Conservation (phyloP, 2,113 vertebrate genomes). For the Lasiurus cinereus region DNA sequence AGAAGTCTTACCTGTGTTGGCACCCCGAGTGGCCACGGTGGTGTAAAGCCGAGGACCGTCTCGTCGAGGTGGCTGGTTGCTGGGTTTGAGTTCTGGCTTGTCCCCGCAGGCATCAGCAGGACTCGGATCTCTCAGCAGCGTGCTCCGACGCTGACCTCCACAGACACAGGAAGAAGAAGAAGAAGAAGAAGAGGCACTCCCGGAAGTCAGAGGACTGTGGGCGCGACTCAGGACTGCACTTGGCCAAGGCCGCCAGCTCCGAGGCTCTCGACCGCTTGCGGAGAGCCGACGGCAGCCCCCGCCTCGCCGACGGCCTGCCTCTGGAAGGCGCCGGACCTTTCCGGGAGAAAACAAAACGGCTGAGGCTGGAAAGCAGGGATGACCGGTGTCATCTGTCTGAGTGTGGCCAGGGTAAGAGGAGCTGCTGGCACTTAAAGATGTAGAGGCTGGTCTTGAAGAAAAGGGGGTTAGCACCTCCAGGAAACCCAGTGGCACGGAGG, state of each 20-base stretch:
- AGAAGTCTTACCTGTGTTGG: accelerated
- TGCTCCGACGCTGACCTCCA: conserved; percentile 86
- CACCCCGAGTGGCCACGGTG: accelerated
- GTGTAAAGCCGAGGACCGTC: accelerated
- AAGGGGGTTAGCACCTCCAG: not conserved
- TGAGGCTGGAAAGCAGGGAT: conserved; percentile 75
- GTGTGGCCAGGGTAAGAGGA: conserved; percentile 84
- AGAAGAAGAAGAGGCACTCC: conserved; percentile 88
- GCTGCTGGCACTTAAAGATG: not conserved
- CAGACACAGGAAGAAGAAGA: conserved; percentile 93
- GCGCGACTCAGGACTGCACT: conserved; percentile 66
- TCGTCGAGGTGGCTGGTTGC: not conserved
- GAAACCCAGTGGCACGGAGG: not conserved
- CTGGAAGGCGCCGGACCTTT: conserved; percentile 80
- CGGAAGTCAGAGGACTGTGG: conserved; percentile 82
- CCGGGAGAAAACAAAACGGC: conserved; percentile 67
- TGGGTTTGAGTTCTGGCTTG: conserved; percentile 32
- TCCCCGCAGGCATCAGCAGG: conserved; percentile 84
- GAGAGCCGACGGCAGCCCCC: conserved; percentile 67
- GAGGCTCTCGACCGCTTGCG: conserved; percentile 69
- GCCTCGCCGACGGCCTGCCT: conserved; percentile 57
- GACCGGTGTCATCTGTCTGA: conserved; percentile 67
- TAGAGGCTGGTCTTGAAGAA: not conserved
- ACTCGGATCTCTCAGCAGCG: conserved; percentile 86
- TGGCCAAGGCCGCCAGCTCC: conserved; percentile 66